Base-by-base conservation (phyloP, 2,888 invertebrate species). In the Theristus sp. region DNA sequence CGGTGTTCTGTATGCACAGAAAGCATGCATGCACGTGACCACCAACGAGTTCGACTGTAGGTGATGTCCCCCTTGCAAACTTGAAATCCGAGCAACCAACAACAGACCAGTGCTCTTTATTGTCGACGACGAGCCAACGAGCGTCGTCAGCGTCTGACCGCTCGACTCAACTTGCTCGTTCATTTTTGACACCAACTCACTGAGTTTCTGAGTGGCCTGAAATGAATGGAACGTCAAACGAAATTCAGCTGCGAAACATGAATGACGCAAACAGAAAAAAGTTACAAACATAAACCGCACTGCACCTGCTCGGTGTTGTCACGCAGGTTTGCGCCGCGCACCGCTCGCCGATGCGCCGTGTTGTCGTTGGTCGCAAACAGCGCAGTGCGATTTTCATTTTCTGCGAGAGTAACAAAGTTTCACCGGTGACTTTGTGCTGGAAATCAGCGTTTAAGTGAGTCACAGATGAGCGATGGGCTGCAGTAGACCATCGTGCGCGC, bases 131-230 rank as follows among this genome's bases (percentile, higher is more conserved):
- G 47, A 64, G 76, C 81, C 70, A 81, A 81, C 75, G 65, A 91
- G 77, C 26, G 82, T 83, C 63, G 87, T 86, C 61, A 90, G 77
- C 0, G 90, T 89, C 57, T 83, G 82, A 57, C 87, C 87, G 76
- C 89, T 89, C 69, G 84, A 82, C 69, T 54, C 56, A 22, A 54
- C 54, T 24, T 54, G 54, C 13, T 54, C 54, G 54, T 54, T 54
- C 54, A 54, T 54, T 24, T 27, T 13, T 3, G 54, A 6, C 10
- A 54, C 54, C 22, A 54, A 27, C 27, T 27, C 27, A 2, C 10
- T 13, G 27, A 54, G 27, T 22, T 28, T 54, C 27, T 25, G 10
- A 2, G 26, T 54, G 54, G 27, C 27, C 49, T 49, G 49, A 10
- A 38, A 38, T 6, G 38, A 38, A 38, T 13, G 17, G 6, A 17